Evolutionary conservation across 2,113 vertebrate genomes (phyloP), one percentile per base, ranked within the genome.

Genomic region (Nettapus auritus): DNA sequence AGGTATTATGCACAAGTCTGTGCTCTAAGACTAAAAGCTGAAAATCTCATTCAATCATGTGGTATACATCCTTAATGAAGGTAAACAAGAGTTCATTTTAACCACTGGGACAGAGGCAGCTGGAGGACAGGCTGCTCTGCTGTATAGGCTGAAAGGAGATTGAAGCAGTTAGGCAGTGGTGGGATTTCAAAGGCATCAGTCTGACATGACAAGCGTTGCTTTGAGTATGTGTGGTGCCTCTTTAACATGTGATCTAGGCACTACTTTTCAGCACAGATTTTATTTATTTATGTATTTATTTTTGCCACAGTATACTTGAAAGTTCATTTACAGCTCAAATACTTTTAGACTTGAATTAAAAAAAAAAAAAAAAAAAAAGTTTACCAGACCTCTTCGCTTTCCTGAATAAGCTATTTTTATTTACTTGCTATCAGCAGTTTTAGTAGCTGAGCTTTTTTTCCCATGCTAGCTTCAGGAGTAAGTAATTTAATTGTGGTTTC

Each of bases 401-500:
- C 53, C 60, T 17, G 74, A 88, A 78, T 25, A 90, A 81, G 20
- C 36, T 26, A 21, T 89, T 80, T 93, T 67, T 70, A 55, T 55
- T 42, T 66, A 80, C 62, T 55, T 81, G 17, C 69, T 73, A 63
- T 79, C 34, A 81, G 9, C 34, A n/a, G 63, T 91, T 89, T 71
- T 55, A 78, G 57, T 67, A 29, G n/a, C 75, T 88, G 44, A 18
- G 52, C 20, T 22, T 75, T 48, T 63, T 48, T 63, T 52, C 22
- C 18, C 23, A 11, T 52, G 44, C 25, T 85, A 70, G 42, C 71
- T 82, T 50, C 73, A 78, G 73, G 40, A 46, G 42, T 60, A 91
- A 71, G 38, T 79, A 79, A 53, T 81, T 77, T 86, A 67, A 56
- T 48, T 90, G 69, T 89, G 74, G 57, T 90, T 95, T 93, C 77